Base-by-base conservation (phyloP, 2,888 invertebrate genomes). In the Drosophila austrosaltans region DNA sequence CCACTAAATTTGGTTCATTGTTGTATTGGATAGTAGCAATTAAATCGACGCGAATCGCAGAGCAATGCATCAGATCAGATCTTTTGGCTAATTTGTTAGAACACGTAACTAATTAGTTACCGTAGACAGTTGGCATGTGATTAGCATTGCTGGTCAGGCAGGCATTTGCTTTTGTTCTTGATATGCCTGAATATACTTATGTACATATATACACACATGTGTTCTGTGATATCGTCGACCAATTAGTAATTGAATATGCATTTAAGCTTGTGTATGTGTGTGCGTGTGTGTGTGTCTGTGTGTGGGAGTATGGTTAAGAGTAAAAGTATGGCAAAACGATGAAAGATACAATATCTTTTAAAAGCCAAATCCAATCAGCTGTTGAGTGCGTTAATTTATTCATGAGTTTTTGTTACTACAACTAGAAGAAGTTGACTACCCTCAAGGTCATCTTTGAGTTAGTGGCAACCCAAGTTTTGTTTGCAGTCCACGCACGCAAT, bases 341-440 rank as follows among this genome's bases (percentile, higher is more conserved):
- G 20, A 8, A 20, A 8, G 48, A 48, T 48, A 48, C 44, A 59
- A 78, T 69, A 20, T 61, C 66, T 59, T 60, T 72, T 72, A 73
- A 81, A 81, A 66, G 70, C 74, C 61, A 74, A 72, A 83, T 69
- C 81, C 72, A 83, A 86, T 82, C 87, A 77, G 76, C 75, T 78
- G 80, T 77, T 73, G 79, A 79, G 67, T 68, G 77, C 42, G 74
- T 76, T 87, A 84, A 84, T 87, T 82, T 84, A 84, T 84, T 82
- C 83, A 87, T 84, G 77, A 75, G 65, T 48, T 48, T 48, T 25
- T 48, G 48, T 25, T 36, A 8, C 36, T 36, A 8, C 10, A 58
- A 58, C 69, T 70, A 64, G 48, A 48, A 25, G 22, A 48, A 48
- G 48, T 48, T 65, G 65, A 53, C 71, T 42, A 16, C 28, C 44